Conservation (phyloP, 2,888 invertebrate genomes). For the Drosophila nr. medialis region DNA sequence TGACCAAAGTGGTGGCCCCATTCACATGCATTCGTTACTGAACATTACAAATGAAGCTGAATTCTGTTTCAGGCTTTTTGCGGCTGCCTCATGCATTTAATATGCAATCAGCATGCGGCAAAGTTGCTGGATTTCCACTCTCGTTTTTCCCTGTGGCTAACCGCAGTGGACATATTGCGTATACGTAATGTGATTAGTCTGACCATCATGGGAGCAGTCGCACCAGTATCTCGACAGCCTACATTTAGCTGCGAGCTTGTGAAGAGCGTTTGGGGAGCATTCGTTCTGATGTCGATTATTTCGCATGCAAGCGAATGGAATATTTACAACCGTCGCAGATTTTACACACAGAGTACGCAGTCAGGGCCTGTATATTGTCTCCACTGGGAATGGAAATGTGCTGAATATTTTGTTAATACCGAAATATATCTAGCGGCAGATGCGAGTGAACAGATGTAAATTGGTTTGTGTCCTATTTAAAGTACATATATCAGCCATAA, state of each 20-base stretch:
- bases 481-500: neutral
- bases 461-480: slow-evolving; percentile 1
- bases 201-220: slow-evolving; percentile 6
- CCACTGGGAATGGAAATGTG: slow-evolving; percentile 15
- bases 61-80: slow-evolving; percentile 41
- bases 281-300: slow-evolving; percentile 49
- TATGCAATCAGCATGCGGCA: slow-evolving; percentile 60
- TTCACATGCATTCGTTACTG: slow-evolving; percentile 29
- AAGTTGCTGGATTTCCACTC: slow-evolving; percentile 10
- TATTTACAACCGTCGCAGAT: slow-evolving; percentile 34
- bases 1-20: slow-evolving; percentile 27
- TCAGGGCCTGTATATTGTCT: neutral
- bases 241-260: slow-evolving; percentile 4
- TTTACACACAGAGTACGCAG: slow-evolving; percentile 5
- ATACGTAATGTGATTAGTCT: slow-evolving; percentile 63
- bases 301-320: slow-evolving; percentile 25
- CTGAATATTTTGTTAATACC: slow-evolving; percentile 17
- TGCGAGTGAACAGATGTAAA: slow-evolving; percentile 5
- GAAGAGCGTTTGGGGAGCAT: slow-evolving; percentile 55
- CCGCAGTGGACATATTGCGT: slow-evolving; percentile 50
- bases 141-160: slow-evolving; percentile 5
- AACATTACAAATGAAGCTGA: slow-evolving; percentile 52
- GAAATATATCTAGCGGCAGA: slow-evolving; percentile 5
- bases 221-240: slow-evolving; percentile 28
- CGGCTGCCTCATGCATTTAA: slow-evolving; percentile 39